phyloP scores from a whole-genome alignment of 2,888 invertebrate genomes.

The Stenchaetothrips biformis region DNA sequence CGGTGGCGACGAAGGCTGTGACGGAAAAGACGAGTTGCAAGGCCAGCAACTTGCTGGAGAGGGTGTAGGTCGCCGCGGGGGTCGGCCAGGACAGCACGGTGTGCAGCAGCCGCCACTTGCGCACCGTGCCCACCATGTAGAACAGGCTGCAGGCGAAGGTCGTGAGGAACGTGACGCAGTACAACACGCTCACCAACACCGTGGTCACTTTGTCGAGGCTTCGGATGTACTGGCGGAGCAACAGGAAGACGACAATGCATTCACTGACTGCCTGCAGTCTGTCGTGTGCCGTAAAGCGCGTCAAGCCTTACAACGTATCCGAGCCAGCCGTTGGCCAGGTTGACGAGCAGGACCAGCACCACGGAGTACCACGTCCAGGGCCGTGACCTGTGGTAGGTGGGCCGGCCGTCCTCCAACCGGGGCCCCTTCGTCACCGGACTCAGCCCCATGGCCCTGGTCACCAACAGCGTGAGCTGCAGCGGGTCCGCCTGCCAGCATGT shows the following conservation, averaged over 20 bases:
- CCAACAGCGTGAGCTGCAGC: background rate
- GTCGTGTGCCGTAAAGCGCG: background rate
- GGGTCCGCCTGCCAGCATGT: background rate
- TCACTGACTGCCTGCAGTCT: background rate
- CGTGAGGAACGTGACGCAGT: background rate
- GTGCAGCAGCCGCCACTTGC: background rate
- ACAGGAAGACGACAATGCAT: background rate
- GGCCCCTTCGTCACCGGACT: background rate
- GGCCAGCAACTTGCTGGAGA: background rate
- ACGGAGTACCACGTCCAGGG: background rate
- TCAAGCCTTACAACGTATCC: background rate
- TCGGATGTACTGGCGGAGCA: too few relatives aligned
- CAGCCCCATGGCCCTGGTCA: background rate
- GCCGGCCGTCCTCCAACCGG: background rate
- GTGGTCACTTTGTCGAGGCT: background rate
- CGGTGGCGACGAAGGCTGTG: background rate
- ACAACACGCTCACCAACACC: background rate
- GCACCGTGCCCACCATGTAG: background rate
- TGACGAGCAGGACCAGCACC: background rate
- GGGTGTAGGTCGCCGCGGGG: background rate
- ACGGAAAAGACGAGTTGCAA: background rate
- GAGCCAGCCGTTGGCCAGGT: background rate
- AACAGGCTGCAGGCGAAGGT: slow-evolving; percentile 7
- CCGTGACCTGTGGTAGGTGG: background rate
- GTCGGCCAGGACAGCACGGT: background rate